A percentile compares a stretch with the other conserved stretches of the same genome.
Evolutionary conservation across 2,797 vertebrate species (phyloP).

Genomic region (Malacoraja senta): DNA sequence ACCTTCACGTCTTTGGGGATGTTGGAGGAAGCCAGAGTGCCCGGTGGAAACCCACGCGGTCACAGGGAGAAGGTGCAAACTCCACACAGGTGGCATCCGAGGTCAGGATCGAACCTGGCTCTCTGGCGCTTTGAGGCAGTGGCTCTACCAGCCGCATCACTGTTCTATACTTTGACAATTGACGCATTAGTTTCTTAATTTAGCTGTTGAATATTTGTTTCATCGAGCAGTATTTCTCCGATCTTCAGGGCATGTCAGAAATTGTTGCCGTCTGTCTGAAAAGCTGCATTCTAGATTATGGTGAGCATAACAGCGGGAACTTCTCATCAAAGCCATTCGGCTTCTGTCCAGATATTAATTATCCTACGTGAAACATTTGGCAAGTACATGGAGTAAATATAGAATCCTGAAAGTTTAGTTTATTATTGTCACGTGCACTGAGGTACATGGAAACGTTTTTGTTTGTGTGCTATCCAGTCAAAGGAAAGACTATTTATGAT

Average conservation of each 20-base stretch:
- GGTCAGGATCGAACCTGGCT: too few relatives aligned
- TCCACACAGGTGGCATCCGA: too few relatives aligned
- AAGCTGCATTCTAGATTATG: not conserved
- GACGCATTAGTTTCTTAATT: not conserved
- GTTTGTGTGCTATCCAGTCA: too few relatives aligned
- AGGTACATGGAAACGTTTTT: too few relatives aligned
- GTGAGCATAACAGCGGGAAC: not conserved
- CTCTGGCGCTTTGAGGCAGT: too few relatives aligned
- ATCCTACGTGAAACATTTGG: not conserved
- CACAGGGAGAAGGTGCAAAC: too few relatives aligned
- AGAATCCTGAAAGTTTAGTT: not conserved
- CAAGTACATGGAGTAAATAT: not conserved
- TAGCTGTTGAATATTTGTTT: not conserved
- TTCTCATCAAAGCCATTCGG: not conserved
- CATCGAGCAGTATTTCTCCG: not conserved
- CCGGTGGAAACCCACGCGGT: too few relatives aligned
- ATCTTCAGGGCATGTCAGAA: not conserved
- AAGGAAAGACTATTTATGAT: too few relatives aligned
- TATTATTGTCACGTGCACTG: too few relatives aligned
- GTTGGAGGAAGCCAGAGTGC: too few relatives aligned
- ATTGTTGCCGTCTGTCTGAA: not conserved
- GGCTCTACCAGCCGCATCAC: too few relatives aligned
- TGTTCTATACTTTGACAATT: not conserved
- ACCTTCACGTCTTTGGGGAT: too few relatives aligned
- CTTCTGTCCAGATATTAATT: not conserved